These are phyloP conservation scores for Agrilus cyanescens DNA, from an alignment of 2,888 invertebrate genomes.

Conservation along the genomic window DNA sequence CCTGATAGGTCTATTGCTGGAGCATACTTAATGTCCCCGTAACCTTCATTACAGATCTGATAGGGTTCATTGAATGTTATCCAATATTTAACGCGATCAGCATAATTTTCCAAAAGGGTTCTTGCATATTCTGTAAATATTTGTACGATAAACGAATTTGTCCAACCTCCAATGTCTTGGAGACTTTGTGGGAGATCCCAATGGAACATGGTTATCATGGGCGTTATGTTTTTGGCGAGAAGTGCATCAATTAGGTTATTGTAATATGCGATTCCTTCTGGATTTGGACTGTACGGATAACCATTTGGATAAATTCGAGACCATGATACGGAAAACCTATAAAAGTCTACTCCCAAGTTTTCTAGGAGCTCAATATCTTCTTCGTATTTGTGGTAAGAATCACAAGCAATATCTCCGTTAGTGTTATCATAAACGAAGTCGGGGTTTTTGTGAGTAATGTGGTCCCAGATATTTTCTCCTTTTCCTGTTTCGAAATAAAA, in stretches of 20 bases:
- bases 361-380: conserved; percentile 48
- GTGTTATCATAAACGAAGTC: conserved; percentile 39
- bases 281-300: conserved; percentile 50
- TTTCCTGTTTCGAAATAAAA: conserved; percentile 22
- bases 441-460: conserved; percentile 35
- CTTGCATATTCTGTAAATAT: conserved; percentile 42
- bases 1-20: conserved; percentile 38
- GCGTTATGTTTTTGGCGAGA: conserved; percentile 41
- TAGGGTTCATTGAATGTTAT: conserved; percentile 40
- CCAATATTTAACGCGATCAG: conserved; percentile 32
- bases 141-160: conserved; percentile 42
- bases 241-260: conserved; percentile 59
- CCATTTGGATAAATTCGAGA: conserved; percentile 53
- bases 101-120: conserved; percentile 26
- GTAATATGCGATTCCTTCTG: conserved; percentile 61
- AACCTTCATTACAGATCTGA: conserved; percentile 21
- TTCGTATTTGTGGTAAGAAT: conserved; percentile 52
- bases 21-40: conserved; percentile 29
- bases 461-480: conserved; percentile 43
- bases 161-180: conserved; percentile 50
- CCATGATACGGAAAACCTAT: conserved; percentile 53
- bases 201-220: conserved; percentile 33
- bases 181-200: conserved; percentile 25
- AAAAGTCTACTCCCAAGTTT: conserved; percentile 43
- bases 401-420: conserved; percentile 49